Base-by-base conservation (phyloP, 30 jellyfish, hydroid and myxozoan species). In the Aurelia aurita region DNA sequence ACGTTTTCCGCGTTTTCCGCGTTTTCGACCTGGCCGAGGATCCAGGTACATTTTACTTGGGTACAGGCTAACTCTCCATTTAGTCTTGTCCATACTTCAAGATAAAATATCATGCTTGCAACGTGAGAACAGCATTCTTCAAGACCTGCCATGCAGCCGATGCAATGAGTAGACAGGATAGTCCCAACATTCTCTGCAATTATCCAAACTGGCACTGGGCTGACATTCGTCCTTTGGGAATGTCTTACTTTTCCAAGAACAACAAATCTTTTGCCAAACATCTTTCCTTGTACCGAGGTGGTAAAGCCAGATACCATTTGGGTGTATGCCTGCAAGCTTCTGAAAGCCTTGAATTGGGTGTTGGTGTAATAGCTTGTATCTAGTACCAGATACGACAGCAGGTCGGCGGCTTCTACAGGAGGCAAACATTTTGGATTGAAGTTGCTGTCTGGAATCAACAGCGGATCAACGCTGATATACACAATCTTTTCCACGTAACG, bases 91-190 rank as follows among this genome's bases (percentile, higher is more conserved):
- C 82, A 69, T 14, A 69, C 82, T 69, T 69, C 82, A 69, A 69
- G 63, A 69, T 69, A 69, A 45, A 69, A 70, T n/a, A 64, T 44
- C 69, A 70, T 44, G 54, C 82, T 70, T 32, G 82, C 82, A 32
- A 70, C 54, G 27, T 70, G 82, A 29, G 86, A 74, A 53, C 86
- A 74, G 86, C 86, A 74, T 74, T 74, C 86, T 53, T 77, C 86
- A 21, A 74, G 74, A 44, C 82, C 82, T 3, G 82, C 82, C 82
- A 23, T 44, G 82, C 82, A 70, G 69, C 69, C 69, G 15, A 53
- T 74, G 49, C 86, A 74, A 53, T 74, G 74, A 12, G 86, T 77
- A 74, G 70, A 74, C 27, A 47, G 49, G 72, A 74, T 74, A 25
- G 74, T 47, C 70, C 86, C 86, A 74, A 44, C 74, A 25, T 74